These are phyloP conservation scores for Heliconius hermathena DNA, from an alignment of 1,140 invertebrate genomes.

Conservation along the genomic window DNA sequence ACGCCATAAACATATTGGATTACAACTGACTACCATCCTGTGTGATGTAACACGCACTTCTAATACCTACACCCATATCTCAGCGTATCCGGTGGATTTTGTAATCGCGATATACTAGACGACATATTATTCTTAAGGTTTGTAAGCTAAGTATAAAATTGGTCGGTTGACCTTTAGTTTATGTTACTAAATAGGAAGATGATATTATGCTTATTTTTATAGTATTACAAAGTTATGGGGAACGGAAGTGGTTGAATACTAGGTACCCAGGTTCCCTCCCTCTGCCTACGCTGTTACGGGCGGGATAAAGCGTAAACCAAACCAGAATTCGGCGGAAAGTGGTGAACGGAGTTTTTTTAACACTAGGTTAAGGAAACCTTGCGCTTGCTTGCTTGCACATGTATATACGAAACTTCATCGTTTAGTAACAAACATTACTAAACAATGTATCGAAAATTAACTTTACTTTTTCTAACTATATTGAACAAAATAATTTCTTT, in stretches of 20 bases:
- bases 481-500: too few relatives aligned
- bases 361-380: too few relatives aligned
- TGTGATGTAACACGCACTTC: slow-evolving; percentile 13
- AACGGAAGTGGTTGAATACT: not conserved
- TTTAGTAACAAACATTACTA: too few relatives aligned
- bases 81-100: not conserved
- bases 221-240: too few relatives aligned
- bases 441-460: too few relatives aligned
- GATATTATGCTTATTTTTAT: not conserved
- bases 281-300: not conserved
- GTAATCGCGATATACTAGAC: not conserved
- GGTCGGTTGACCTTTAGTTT: not conserved
- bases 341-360: too few relatives aligned
- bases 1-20: not conserved
- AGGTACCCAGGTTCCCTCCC: not conserved
- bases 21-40: slow-evolving; percentile 15
- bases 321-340: too few relatives aligned
- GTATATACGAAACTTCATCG: too few relatives aligned
- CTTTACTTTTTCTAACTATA: too few relatives aligned
- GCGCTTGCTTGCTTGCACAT: too few relatives aligned
- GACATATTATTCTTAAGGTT: not conserved
- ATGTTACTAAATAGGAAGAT: not conserved
- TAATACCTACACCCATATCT: not conserved
- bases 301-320: not conserved
- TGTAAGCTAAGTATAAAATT: not conserved